phyloP scores from a whole-genome alignment of 2,888 invertebrate genomes.

The Patella depressa region DNA sequence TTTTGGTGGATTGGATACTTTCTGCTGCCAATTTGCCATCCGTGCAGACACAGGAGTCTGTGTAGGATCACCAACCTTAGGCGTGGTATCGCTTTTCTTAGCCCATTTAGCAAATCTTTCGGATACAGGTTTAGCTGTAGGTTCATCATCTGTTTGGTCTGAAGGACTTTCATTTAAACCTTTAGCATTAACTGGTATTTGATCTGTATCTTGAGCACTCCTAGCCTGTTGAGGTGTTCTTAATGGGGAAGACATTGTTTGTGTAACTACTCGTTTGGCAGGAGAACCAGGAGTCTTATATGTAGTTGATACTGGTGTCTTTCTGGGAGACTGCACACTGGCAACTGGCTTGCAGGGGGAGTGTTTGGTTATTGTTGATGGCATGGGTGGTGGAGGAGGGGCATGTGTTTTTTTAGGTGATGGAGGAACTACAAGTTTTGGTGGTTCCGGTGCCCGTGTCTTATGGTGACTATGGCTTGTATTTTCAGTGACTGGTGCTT shows the following conservation, averaged over 20 bases:
- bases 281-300: slow-evolving; percentile 12
- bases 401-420: slow-evolving; percentile 34
- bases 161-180: slow-evolving; percentile 31
- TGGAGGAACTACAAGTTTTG: slow-evolving; percentile 26
- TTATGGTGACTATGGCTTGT: slow-evolving; percentile 10
- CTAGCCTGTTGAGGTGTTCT: slow-evolving; percentile 14
- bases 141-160: slow-evolving; percentile 45
- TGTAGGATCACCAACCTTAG: slow-evolving; percentile 47
- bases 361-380: slow-evolving; percentile 37
- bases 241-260: slow-evolving; percentile 29
- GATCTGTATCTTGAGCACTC: background rate
- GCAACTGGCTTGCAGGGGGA: slow-evolving; percentile 38
- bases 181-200: slow-evolving; percentile 41
- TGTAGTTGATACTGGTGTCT: slow-evolving; percentile 4
- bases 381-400: slow-evolving; percentile 40
- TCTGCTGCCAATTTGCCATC: slow-evolving; percentile 61
- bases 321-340: slow-evolving; percentile 22
- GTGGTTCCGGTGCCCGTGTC: slow-evolving; percentile 10
- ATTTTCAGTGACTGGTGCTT: slow-evolving; percentile 32
- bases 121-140: slow-evolving; percentile 50
- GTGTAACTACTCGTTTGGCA: slow-evolving; percentile 29
- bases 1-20: slow-evolving; percentile 45
- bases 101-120: slow-evolving; percentile 49
- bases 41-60: slow-evolving; percentile 57
- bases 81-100: slow-evolving; percentile 36